Evolutionary conservation across 1,140 invertebrate species (phyloP).

Genomic region (Anoplophora glabripennis): DNA sequence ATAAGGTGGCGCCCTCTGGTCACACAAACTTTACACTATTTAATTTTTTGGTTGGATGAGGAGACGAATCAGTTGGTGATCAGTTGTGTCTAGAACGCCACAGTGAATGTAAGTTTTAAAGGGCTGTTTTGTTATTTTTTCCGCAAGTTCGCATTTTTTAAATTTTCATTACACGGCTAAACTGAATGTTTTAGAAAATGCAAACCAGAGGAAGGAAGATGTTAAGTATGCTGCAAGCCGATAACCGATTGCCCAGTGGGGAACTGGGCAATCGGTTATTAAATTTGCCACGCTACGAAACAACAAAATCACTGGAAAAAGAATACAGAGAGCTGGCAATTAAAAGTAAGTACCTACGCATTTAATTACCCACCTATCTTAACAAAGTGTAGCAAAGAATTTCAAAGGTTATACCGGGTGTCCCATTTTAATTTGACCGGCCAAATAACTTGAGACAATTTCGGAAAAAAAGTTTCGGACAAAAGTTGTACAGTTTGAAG

Average conservation of each 20-base stretch:
- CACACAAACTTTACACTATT: neutral
- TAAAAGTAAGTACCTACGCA: conserved; percentile 7
- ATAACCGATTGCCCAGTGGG: too few relatives aligned
- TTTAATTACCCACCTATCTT: neutral
- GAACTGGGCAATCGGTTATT: neutral
- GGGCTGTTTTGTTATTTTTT: neutral
- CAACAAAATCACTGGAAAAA: neutral
- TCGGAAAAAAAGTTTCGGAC: too few relatives aligned
- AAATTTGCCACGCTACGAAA: neutral
- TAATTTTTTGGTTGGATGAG: neutral
- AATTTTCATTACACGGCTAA: neutral
- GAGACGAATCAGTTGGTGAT: neutral
- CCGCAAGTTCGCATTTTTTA: neutral
- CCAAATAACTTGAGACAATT: too few relatives aligned
- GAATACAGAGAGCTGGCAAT: conserved; percentile 1
- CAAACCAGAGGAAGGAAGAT: neutral
- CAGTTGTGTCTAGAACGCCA: conserved; percentile 3
- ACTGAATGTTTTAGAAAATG: conserved; percentile 2
- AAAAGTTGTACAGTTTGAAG: too few relatives aligned
- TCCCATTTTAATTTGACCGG: too few relatives aligned
- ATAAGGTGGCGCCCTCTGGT: neutral
- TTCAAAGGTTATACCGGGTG: too few relatives aligned
- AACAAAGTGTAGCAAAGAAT: neutral
- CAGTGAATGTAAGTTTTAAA: neutral
- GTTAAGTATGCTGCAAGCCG: neutral